Evolutionary conservation across 2,888 invertebrate species (phyloP), one percentile per base, ranked within the genome.

Genomic region (Arctia plantaginis): DNA sequence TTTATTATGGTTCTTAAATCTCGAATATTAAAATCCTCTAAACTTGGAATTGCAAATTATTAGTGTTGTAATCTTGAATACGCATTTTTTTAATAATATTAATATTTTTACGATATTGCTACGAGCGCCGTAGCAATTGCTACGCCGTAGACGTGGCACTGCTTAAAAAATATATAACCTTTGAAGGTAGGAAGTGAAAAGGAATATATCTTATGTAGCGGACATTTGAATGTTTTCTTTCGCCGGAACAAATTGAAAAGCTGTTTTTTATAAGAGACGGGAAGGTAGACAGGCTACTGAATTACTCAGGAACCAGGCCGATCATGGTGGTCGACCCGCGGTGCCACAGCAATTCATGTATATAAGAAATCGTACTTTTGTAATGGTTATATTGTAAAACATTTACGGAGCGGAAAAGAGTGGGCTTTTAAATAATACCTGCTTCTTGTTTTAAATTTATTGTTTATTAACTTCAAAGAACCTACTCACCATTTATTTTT

Each of bases 221-320:
- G 87, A 85, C 88, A 86, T 85, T 86, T 88, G 87, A 91, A 91
- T 91, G 89, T 91, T 92, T 90, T 88, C 90, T 89, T 89, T 86
- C 84, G 80, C 82, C 80, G 87, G 83, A 87, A 88, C 86, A 89
- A 92, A 93, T 92, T 92, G 92, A 89, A 92, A 91, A 89, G 89
- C 87, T 89, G 89, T 88, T 90, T 87, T 88, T 86, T 85, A 84
- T 84, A 81, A 81, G 78, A 75, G 39, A 80, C 55, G 67, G 82
- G 80, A 84, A 87, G 88, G 87, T 87, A 86, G 85, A 74, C 75
- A 74, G 75, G 83, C 75, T 68, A 85, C 83, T 89, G 89, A 89
- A 90, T 90, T 89, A 90, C 88, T 76, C 72, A 82, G 82, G 76
- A 78, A 77, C 80, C 71, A 75, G 72, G 82, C 82, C 85, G 79